Evolutionary conservation across 2,797 vertebrate genomes (phyloP).

Genomic region (Anguilla obscura): DNA sequence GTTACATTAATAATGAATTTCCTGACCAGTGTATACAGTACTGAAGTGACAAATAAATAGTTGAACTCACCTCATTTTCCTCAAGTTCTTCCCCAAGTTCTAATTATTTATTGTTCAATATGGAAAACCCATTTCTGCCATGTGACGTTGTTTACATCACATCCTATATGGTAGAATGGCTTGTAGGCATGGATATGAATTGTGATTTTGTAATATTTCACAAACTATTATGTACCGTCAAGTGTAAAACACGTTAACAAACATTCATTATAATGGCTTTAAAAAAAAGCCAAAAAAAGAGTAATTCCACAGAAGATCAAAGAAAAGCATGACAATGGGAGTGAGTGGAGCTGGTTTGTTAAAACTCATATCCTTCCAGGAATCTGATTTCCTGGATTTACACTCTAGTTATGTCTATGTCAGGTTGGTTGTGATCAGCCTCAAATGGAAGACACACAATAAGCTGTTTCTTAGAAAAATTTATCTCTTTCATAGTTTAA

Average conservation of each 20-base stretch:
- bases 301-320: neutral
- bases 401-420: neutral
- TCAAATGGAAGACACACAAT: neutral
- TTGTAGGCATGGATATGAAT: neutral
- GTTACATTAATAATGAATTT: too few species aligned
- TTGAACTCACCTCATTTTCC: neutral
- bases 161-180: neutral
- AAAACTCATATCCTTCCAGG: neutral
- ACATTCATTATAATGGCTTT: too few species aligned
- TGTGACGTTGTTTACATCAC: too few species aligned
- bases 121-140: neutral
- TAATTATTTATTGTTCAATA: neutral
- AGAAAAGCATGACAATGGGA: neutral
- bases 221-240: neutral
- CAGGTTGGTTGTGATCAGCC: neutral
- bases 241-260: too few species aligned
- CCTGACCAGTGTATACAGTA: too few species aligned
- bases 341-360: neutral
- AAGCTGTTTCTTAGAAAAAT: neutral
- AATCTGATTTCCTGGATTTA: neutral
- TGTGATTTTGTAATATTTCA: neutral
- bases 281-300: neutral
- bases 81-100: too few species aligned
- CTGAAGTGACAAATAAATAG: too few species aligned
- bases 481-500: neutral